These are phyloP conservation scores for Chrysina gloriosa DNA, from an alignment of 2,888 invertebrate genomes.

Conservation along the genomic window DNA sequence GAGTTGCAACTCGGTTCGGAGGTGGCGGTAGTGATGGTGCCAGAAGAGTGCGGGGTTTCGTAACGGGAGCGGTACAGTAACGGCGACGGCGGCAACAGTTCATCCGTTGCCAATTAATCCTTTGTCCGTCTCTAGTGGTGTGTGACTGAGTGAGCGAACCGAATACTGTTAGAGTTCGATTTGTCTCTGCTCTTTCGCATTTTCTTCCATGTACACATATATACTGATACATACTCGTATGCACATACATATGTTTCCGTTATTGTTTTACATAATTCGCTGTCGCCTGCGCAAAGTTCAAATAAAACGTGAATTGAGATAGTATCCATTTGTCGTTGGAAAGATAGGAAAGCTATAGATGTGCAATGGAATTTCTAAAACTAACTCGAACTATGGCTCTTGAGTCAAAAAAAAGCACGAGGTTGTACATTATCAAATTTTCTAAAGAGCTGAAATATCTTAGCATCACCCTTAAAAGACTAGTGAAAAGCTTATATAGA, in stretches of 20 bases:
- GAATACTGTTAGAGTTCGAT: constrained; percentile 41
- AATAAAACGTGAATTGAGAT: constrained; percentile 3
- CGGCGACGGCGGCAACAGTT: constrained; percentile 46
- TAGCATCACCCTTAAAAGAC: no score
- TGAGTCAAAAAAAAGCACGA: no score
- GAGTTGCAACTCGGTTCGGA: background rate
- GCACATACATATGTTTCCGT: background rate
- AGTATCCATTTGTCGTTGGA: no score
- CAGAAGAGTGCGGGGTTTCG: constrained; percentile 1
- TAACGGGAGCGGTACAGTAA: constrained; percentile 30
- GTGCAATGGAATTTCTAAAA: no score
- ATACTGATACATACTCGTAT: background rate
- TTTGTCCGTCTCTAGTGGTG: constrained; percentile 51
- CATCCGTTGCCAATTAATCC: constrained; percentile 55
- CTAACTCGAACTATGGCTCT: no score
- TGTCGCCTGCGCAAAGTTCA: background rate
- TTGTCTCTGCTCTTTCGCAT: constrained; percentile 42
- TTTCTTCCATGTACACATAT: constrained; percentile 21
- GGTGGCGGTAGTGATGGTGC: constrained; percentile 1
- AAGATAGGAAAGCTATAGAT: no score
- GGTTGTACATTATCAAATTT: no score
- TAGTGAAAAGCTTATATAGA: no score
- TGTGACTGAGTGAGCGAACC: constrained; percentile 44
- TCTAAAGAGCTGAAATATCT: no score
- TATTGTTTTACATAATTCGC: constrained; percentile 18